Evolutionary conservation across 2,113 vertebrate genomes (phyloP).

Genomic region (Desmodus rotundus): DNA sequence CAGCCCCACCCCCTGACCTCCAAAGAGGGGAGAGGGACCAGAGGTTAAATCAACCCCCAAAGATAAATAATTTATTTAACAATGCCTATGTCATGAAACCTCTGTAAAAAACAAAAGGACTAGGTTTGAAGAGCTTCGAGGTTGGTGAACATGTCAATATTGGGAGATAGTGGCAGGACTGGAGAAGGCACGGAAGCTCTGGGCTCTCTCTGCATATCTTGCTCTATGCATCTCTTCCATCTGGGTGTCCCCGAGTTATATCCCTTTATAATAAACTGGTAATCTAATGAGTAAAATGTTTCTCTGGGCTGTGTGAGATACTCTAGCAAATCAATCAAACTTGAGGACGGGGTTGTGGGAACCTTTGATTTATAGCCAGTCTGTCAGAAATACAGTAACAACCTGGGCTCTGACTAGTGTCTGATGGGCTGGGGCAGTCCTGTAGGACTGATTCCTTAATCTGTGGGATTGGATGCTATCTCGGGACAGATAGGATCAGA

Average conservation of each 20-base stretch:
- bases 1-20: neutral
- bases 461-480: neutral
- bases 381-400: neutral
- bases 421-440: neutral
- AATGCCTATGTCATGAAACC: neutral
- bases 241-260: neutral
- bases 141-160: neutral
- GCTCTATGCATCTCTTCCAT: neutral
- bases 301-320: neutral
- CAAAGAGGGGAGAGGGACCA: neutral
- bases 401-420: neutral
- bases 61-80: neutral
- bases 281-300: neutral
- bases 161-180: neutral
- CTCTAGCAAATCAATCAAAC: neutral
- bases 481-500: neutral
- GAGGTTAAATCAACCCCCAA: neutral
- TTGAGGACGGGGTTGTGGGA: neutral
- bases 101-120: neutral
- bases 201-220: neutral
- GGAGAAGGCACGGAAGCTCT: neutral
- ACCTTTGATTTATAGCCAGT: neutral
- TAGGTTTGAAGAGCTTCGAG: neutral
- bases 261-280: neutral
- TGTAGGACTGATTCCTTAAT: neutral